A percentile compares a stretch with the other conserved stretches of the same genome.
Conservation (phyloP, 2,888 invertebrate species). For the Margaritifera margaritifera region DNA sequence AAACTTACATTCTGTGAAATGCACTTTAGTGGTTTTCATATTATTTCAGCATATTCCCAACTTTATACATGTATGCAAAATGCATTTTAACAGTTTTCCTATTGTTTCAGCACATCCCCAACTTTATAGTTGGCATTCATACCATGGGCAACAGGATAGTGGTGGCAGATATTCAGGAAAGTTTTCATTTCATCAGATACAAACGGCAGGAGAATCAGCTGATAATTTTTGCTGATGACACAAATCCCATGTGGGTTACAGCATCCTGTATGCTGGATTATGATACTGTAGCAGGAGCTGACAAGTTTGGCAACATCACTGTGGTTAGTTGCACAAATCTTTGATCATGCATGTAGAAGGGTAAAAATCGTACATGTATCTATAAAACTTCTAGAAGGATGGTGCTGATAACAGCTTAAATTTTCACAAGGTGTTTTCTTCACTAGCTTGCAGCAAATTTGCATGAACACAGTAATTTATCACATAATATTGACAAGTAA, state of each 20-base stretch:
- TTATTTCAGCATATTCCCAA: background rate
- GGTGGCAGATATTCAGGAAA: conserved; percentile 93
- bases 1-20: background rate
- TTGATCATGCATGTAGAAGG: too few relatives aligned
- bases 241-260: conserved; percentile 96
- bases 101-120: conserved; percentile 88
- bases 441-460: too few relatives aligned
- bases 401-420: too few relatives aligned
- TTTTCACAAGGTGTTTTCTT: too few relatives aligned
- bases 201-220: conserved; percentile 96
- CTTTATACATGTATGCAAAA: background rate
- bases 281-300: conserved; percentile 95
- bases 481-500: too few relatives aligned
- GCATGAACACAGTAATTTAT: too few relatives aligned
- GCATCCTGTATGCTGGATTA: conserved; percentile 94
- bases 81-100: background rate
- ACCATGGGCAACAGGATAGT: conserved; percentile 95
- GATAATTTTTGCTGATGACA: conserved; percentile 98
- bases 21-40: background rate
- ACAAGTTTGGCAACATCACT: conserved; percentile 97
- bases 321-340: conserved; percentile 79
- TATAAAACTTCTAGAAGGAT: too few relatives aligned
- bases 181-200: conserved; percentile 95
- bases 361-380: too few relatives aligned
- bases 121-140: conserved; percentile 93